Conservation (phyloP, 2,888 invertebrate species). For the Tetheella fluctuosa region DNA sequence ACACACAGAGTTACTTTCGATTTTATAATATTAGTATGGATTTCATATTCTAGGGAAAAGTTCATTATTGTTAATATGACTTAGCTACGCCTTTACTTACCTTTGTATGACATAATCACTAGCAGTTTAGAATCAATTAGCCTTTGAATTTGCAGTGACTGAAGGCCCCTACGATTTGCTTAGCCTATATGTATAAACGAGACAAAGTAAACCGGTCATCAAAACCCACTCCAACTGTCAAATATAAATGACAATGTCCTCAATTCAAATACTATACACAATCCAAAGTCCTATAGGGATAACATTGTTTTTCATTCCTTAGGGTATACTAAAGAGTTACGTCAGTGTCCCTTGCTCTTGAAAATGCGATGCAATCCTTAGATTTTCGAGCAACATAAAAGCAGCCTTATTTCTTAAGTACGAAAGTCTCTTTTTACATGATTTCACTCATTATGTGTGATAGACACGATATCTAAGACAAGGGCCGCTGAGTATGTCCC, state of each 20-base stretch:
- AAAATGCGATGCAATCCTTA: neutral
- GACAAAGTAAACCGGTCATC: constrained; percentile 5
- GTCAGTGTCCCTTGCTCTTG: neutral
- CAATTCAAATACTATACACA: neutral
- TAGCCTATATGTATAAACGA: constrained; percentile 6
- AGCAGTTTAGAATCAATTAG: neutral
- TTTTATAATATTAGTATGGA: no score
- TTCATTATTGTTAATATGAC: neutral
- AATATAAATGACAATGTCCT: neutral
- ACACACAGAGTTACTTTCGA: no score
- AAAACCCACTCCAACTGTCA: constrained; percentile 2
- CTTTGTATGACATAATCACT: neutral
- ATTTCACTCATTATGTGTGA: constrained; percentile 18
- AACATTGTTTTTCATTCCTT: no score
- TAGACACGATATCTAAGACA: constrained; percentile 26
- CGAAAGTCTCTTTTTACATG: neutral
- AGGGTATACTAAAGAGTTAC: no score
- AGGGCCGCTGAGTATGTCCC: constrained; percentile 32
- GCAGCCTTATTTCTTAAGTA: neutral
- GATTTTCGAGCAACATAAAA: neutral
- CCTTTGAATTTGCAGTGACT: neutral
- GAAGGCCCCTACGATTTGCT: constrained; percentile 10
- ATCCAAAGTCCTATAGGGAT: neutral
- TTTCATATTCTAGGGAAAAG: no score
- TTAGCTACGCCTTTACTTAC: no score